Evolutionary conservation across 2,888 invertebrate species (phyloP), one percentile per base, ranked within the genome.

Genomic region (Ernsta delagoae): DNA sequence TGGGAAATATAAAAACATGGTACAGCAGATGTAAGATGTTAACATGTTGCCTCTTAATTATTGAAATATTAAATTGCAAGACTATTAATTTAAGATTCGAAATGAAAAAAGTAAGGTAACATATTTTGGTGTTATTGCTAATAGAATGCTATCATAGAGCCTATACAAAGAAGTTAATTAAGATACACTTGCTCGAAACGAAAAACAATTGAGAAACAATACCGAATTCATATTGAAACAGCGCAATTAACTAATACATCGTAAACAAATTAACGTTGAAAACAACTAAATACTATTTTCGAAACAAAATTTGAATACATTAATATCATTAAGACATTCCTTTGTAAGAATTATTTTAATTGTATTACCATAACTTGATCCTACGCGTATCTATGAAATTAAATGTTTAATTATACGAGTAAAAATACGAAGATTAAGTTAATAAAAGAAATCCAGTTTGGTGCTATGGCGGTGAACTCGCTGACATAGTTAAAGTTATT

Each of bases 281-380:
- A 36, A 36, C 7, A 57, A 57, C 12, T 11, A 7, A 34, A 57
- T 12, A 34, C 8, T 54, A n/a, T 36, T 39, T n/a, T 7, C 9
- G 34, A 39, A 57, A 7, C n/a, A 3, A 56, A 56, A 56, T 57
- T n/a, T 57, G 34, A 57, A 57, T 57, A 57, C 7, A 57, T 57
- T 57, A n/a, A n/a, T 36, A 57, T 57, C 8, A 12, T 39, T n/a
- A 39, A 57, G 12, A 12, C 36, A 57, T 57, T 36, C 36, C 36
- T 12, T 34, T 39, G 12, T 36, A 57, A n/a, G 34, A 34, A 56
- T 34, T 56, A 56, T 56, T 34, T 53, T 56, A 34, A 56, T 56
- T 56, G 16, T 56, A 56, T 56, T 56, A 56, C 56, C 56, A 57
- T 36, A 36, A 57, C 57, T 12, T 9, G 36, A 57, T 57, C 57